Conservation (phyloP, 2,113 vertebrate species). For the Prunella himalayana region DNA sequence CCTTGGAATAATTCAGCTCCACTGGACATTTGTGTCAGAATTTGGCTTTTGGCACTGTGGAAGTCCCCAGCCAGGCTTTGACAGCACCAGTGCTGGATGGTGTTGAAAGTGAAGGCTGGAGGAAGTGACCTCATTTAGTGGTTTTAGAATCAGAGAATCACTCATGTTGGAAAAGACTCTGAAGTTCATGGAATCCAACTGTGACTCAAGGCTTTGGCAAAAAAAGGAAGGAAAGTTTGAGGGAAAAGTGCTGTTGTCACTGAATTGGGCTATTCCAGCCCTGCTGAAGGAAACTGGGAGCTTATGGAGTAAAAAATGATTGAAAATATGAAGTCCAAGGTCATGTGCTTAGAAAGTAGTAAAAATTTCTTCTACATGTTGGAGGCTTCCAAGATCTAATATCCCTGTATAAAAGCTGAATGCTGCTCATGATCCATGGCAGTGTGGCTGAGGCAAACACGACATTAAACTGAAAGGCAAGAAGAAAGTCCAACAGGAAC, state of each 20-base stretch:
- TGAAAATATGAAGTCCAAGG: background rate
- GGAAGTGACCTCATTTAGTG: background rate
- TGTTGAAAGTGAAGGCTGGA: background rate
- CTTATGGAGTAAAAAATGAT: background rate
- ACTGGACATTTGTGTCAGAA: background rate
- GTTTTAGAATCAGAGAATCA: background rate
- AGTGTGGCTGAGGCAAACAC: background rate
- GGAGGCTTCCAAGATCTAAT: background rate
- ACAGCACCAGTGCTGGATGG: background rate
- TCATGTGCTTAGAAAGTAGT: background rate
- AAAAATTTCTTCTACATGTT: background rate
- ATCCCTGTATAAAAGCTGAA: background rate
- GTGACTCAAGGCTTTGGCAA: background rate
- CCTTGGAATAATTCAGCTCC: background rate
- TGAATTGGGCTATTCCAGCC: background rate
- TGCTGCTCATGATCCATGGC: background rate
- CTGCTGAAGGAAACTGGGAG: background rate
- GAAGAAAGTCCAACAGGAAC: background rate
- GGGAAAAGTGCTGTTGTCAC: background rate
- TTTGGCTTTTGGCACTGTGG: background rate
- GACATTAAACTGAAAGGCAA: background rate
- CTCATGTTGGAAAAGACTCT: background rate
- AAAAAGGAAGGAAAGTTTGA: background rate
- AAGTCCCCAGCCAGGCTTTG: background rate
- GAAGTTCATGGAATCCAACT: background rate